Evolutionary conservation across 2,797 vertebrate species (phyloP).

Genomic region (Selene dorsalis): DNA sequence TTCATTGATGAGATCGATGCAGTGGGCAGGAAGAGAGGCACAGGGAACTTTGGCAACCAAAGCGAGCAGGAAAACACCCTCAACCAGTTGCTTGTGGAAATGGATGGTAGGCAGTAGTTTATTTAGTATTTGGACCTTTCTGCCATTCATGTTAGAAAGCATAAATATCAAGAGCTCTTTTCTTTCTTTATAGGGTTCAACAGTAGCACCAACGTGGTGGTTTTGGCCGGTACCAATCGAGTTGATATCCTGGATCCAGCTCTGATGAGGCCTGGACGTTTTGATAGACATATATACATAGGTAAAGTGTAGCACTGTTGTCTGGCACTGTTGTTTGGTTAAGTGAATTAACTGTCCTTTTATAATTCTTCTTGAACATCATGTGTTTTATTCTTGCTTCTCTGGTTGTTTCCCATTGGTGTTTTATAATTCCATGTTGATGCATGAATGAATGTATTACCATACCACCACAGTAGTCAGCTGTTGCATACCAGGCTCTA

Average conservation of each 20-base stretch:
- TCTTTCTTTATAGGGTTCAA: conserved; percentile 82
- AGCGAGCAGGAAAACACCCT: conserved; percentile 89
- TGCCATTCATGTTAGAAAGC: background rate
- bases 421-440: background rate
- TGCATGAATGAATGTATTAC: background rate
- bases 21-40: conserved; percentile 83
- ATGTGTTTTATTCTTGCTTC: background rate
- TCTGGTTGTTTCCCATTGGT: background rate
- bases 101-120: conserved; percentile 81
- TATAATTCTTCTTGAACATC: too few relatives aligned
- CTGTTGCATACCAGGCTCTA: background rate
- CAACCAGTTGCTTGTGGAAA: conserved; percentile 88
- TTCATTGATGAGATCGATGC: conserved; percentile 91
- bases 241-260: conserved; percentile 86
- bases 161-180: background rate
- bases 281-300: conserved; percentile 87
- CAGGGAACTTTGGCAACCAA: conserved; percentile 79
- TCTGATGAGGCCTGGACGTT: conserved; percentile 85
- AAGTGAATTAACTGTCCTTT: too few relatives aligned
- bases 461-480: background rate
- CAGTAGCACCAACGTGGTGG: conserved; percentile 82
- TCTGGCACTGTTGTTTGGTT: too few relatives aligned
- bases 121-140: background rate
- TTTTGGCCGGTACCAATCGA: conserved; percentile 87
- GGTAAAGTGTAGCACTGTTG: conserved; percentile 69